These are phyloP conservation scores for Teleogryllus oceanicus DNA, from an alignment of 2,888 invertebrate genomes.

Conservation along the genomic window DNA sequence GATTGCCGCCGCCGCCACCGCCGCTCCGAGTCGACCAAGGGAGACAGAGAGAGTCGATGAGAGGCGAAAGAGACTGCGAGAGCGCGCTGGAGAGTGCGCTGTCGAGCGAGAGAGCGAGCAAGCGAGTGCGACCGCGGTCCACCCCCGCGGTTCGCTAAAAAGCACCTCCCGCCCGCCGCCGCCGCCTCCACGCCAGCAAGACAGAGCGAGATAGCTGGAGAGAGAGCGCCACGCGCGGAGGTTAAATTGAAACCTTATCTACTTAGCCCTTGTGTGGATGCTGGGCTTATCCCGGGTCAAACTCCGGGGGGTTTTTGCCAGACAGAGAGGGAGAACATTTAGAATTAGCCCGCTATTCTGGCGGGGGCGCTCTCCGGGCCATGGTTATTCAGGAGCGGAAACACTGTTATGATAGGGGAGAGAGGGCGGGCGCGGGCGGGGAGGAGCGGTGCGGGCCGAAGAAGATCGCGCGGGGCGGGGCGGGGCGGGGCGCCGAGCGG, in stretches of 20 bases:
- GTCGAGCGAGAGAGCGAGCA: background rate
- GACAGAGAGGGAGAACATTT: slow-evolving; percentile 28
- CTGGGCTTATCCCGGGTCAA: slow-evolving; percentile 27
- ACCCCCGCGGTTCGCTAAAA: slow-evolving; percentile 19
- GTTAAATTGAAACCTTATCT: slow-evolving; percentile 40
- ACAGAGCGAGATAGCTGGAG: slow-evolving; percentile 19
- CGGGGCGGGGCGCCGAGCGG: background rate
- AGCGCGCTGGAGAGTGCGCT: slow-evolving; percentile 1
- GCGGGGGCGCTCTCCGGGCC: background rate
- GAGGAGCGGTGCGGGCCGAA: background rate
- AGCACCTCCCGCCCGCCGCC: background rate
- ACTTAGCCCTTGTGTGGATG: slow-evolving; percentile 29
- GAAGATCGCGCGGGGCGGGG: background rate
- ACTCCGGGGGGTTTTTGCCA: slow-evolving; percentile 29
- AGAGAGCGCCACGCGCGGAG: slow-evolving; percentile 29
- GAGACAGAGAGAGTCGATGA: slow-evolving; percentile 23
- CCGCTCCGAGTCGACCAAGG: background rate
- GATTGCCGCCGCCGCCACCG: slow-evolving; percentile 24
- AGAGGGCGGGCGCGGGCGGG: background rate
- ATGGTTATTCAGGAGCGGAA: slow-evolving; percentile 18
- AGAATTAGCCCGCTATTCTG: slow-evolving; percentile 28
- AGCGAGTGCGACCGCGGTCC: background rate
- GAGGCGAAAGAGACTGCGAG: background rate
- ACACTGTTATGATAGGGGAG: slow-evolving; percentile 18
- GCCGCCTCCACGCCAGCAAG: background rate